These are phyloP conservation scores for Botia kubotai DNA, from an alignment of 2,797 vertebrate species.

Conservation along the genomic window DNA sequence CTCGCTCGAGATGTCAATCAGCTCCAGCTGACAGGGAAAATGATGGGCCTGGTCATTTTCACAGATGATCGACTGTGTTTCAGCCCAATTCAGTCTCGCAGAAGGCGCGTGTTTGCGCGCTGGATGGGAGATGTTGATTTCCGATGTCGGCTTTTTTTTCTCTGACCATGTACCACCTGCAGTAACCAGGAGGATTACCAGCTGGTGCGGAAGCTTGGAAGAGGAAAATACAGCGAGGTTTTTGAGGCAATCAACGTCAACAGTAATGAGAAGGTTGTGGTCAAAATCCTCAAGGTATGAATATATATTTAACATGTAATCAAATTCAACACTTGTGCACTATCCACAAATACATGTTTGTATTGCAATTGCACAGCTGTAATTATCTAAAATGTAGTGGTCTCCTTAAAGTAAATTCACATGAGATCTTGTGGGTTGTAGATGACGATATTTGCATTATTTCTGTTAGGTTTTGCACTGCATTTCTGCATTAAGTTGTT, in stretches of 20 bases:
- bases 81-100: slow-evolving; percentile 3
- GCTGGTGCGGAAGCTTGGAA: slow-evolving; percentile 93
- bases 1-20: slow-evolving; percentile 31
- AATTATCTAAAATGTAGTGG: too few relatives aligned
- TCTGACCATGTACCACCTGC: slow-evolving; percentile 60
- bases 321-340: too few relatives aligned
- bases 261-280: slow-evolving; percentile 96
- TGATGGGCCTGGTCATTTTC: slow-evolving; percentile 32
- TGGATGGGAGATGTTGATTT: slow-evolving; percentile 30
- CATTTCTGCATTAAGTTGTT: background rate
- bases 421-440: too few relatives aligned
- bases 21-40: slow-evolving; percentile 25
- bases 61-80: slow-evolving; percentile 33
- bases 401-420: too few relatives aligned
- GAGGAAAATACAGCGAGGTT: slow-evolving; percentile 99
- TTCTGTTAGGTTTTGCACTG: background rate
- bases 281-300: slow-evolving; percentile 98
- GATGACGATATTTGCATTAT: background rate
- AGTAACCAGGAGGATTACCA: slow-evolving; percentile 99
- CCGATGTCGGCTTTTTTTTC: background rate
- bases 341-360: too few relatives aligned
- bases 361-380: too few relatives aligned
- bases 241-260: slow-evolving; percentile 98
- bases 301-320: too few relatives aligned
- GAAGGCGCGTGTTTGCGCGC: background rate